These are phyloP conservation scores for Gari tellinella DNA, from an alignment of 2,888 invertebrate genomes.

Conservation along the genomic window DNA sequence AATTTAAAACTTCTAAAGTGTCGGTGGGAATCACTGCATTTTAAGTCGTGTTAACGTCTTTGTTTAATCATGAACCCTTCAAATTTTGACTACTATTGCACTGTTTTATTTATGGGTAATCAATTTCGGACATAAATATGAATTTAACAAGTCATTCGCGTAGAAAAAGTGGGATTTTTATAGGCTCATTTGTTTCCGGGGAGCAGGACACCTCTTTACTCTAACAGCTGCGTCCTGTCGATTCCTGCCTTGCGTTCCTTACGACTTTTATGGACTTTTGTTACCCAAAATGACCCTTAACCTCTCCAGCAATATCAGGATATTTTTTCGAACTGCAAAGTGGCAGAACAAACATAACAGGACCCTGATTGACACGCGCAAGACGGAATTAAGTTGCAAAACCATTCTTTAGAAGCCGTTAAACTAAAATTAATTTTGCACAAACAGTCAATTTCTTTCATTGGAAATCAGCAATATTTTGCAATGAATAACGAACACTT, in stretches of 20 bases:
- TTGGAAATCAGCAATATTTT: conserved; percentile 61
- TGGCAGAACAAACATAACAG: conserved; percentile 35
- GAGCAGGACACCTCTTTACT: conserved; percentile 19
- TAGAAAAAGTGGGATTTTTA: conserved; percentile 25
- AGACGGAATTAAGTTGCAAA: conserved; percentile 25
- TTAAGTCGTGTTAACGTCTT: neutral
- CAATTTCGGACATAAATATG: conserved; percentile 30
- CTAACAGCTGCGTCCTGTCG: conserved; percentile 51
- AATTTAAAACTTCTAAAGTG: conserved; percentile 50
- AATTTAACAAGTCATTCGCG: conserved; percentile 40
- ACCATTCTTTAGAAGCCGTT: conserved; percentile 52
- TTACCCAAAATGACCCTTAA: conserved; percentile 40
- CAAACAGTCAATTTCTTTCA: conserved; percentile 64
- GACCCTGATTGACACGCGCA: conserved; percentile 52
- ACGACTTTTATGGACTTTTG: conserved; percentile 59
- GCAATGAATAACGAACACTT: conserved; percentile 64
- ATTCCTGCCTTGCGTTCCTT: conserved; percentile 34
- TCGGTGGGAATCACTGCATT: neutral
- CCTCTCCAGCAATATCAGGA: conserved; percentile 46
- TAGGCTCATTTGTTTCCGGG: conserved; percentile 11
- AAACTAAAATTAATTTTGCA: conserved; percentile 64
- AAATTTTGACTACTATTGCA: conserved; percentile 20
- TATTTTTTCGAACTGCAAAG: conserved; percentile 44
- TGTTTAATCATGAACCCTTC: conserved; percentile 1
- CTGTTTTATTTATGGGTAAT: conserved; percentile 48